Evolutionary conservation across 92 coral and sea anemone genomes (phyloP), one percentile per base, ranked within the genome.

Genomic region (Phenganax subtilis): DNA sequence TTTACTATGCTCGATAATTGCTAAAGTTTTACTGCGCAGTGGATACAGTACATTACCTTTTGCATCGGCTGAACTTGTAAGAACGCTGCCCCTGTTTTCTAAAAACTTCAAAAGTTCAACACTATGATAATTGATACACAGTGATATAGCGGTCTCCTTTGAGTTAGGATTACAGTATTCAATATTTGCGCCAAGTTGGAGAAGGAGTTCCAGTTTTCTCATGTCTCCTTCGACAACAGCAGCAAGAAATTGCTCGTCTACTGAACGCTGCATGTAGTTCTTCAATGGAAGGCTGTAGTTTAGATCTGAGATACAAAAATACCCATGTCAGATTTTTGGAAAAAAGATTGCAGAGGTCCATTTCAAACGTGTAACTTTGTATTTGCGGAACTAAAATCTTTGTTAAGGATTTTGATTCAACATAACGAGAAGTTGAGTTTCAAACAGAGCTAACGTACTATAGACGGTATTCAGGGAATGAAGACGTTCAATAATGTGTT

Each of bases 71-170:
- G 82, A 58, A 77, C 28, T 62, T 59, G 82, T 62, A 1, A 77
- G 82, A n/a, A 77, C 72, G 10, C 69, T 51, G 28, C 82, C 82
- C 61, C 82, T 60, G 57, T 77, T 62, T 60, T 59, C 82, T 71
- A 77, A 62, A 29, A 77, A 77, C 28, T 77, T 77, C 71, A 77
- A 51, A 10, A 77, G 44, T 0, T 77, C 82, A 31, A 60, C 72
- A 47, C 82, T 77, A 54, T 77, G 82, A 62, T 77, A 77, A 37
- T 77, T 77, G 71, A 77, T 77, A 47, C 82, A 77, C 65, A 77
- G 71, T 16, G 82, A 77, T 59, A 77, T 64, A 3, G 71, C 82
- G 16, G 82, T 77, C 66, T 77, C 82, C 20, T 62, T 37, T 0
- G 82, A 77, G 72, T 60, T 60, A 0, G 82, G 82, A 52, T 77